Evolutionary conservation across 2,888 invertebrate genomes (phyloP).

Genomic region (Sthenelais limicola): DNA sequence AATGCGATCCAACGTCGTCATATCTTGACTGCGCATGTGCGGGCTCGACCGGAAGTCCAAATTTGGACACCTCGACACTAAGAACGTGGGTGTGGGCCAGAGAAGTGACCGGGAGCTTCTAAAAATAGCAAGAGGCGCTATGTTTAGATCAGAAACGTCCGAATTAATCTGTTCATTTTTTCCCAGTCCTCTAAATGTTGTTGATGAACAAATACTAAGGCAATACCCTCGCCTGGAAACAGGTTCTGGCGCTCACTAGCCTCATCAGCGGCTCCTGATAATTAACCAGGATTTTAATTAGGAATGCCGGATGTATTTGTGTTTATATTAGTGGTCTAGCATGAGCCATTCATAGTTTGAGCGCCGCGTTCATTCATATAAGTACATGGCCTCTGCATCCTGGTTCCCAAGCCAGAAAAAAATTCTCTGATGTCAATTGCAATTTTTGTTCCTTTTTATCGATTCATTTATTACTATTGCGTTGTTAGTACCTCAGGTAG

Average conservation of each 20-base stretch:
- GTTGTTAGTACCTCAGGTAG: no score
- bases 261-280: no score
- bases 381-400: no score
- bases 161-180: no score
- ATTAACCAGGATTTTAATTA: slow-evolving; percentile 17
- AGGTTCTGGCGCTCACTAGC: background rate
- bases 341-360: no score
- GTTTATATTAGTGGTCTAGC: no score
- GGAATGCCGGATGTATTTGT: slow-evolving; percentile 20
- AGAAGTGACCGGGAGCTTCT: slow-evolving; percentile 14
- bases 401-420: no score
- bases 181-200: no score
- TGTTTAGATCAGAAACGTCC: slow-evolving; percentile 15
- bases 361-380: no score
- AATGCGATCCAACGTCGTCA: slow-evolving; percentile 35
- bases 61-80: slow-evolving; percentile 24
- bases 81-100: slow-evolving; percentile 29
- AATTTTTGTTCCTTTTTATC: no score
- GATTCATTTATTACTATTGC: no score
- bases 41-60: slow-evolving; percentile 35
- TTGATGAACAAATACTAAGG: slow-evolving; percentile 16
- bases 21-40: background rate
- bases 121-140: slow-evolving; percentile 28
- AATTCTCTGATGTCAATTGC: no score
- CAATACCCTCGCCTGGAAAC: background rate